Percentiles rank a stretch among this genome's conserved stretches.
These are phyloP conservation scores for Hypothenemus hampei DNA, from an alignment of 1,140 invertebrate species.

Conservation along the genomic window DNA sequence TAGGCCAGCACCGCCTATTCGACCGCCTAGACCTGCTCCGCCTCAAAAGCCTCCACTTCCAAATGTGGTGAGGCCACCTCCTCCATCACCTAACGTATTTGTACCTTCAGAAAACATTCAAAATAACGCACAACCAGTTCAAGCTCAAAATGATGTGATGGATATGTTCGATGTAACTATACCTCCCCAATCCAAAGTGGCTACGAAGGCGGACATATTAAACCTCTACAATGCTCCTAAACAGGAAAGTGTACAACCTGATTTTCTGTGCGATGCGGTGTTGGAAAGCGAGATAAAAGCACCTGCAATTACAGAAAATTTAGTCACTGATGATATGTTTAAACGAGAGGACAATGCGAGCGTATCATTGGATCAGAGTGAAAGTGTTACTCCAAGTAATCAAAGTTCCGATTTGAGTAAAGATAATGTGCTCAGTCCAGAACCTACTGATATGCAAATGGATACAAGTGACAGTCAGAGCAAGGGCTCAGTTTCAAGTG, in stretches of 20 bases:
- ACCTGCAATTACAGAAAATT: constrained; percentile 17
- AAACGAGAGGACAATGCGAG: background rate
- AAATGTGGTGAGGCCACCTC: constrained; percentile 3
- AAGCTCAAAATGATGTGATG: constrained; percentile 35
- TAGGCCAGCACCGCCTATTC: constrained; percentile 46
- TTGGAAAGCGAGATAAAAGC: constrained; percentile 33
- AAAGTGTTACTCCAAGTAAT: constrained; percentile 7
- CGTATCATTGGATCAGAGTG: constrained; percentile 1
- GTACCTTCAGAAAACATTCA: background rate
- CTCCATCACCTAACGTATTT: constrained; percentile 10
- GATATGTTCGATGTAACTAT: constrained; percentile 48
- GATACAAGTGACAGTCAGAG: constrained; percentile 45
- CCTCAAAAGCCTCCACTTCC: constrained; percentile 37
- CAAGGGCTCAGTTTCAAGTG: constrained; percentile 43
- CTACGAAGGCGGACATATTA: constrained; percentile 59
- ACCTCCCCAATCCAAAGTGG: constrained; percentile 44
- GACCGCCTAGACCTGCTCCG: constrained; percentile 35
- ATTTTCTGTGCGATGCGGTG: constrained; percentile 39
- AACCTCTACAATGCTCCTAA: constrained; percentile 58
- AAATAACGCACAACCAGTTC: constrained; percentile 13
- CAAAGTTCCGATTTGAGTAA: constrained; percentile 9
- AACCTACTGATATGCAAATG: constrained; percentile 41
- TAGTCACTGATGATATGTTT: background rate
- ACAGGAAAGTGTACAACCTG: constrained; percentile 43
- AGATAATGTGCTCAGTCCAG: constrained; percentile 36